Evolutionary conservation across 1,140 invertebrate species (phyloP).

Genomic region (Callitettix versicolor): DNA sequence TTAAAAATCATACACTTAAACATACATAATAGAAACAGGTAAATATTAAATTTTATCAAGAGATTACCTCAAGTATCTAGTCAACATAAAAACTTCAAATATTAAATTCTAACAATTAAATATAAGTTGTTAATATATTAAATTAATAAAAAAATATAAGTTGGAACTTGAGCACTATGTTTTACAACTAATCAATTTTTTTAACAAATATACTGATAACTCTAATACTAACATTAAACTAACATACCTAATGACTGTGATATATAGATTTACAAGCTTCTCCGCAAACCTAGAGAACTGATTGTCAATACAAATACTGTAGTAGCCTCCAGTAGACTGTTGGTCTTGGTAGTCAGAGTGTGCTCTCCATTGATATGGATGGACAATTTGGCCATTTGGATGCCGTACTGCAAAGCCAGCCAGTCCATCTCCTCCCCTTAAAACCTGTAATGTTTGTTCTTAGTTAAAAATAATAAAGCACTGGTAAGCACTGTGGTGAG

Average conservation of each 20-base stretch:
- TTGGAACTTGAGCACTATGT: too few relatives aligned
- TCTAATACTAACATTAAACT: too few relatives aligned
- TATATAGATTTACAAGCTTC: conserved; percentile 86
- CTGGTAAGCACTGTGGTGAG: too few relatives aligned
- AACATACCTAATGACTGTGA: conserved; percentile 77
- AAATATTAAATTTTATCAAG: background rate
- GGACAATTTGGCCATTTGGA: conserved; percentile 69
- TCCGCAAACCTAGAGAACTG: conserved; percentile 85
- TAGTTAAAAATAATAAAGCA: background rate
- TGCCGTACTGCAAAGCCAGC: conserved; percentile 84
- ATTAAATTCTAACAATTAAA: background rate
- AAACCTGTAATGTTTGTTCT: conserved; percentile 40
- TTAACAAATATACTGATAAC: too few relatives aligned
- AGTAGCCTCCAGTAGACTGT: conserved; percentile 68
- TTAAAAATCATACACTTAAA: background rate
- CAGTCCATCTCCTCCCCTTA: conserved; percentile 84
- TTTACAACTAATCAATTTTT: too few relatives aligned
- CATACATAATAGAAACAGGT: background rate
- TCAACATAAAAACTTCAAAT: too few relatives aligned
- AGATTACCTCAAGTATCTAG: too few relatives aligned
- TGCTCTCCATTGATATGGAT: conserved; percentile 81
- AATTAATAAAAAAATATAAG: background rate
- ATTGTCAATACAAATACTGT: conserved; percentile 91
- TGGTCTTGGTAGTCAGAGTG: conserved; percentile 80
- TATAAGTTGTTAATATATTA: background rate